A percentile compares a stretch with the other conserved stretches of the same genome.
phyloP scores from a whole-genome alignment of 1,140 invertebrate genomes.

The Euschistus heros region DNA sequence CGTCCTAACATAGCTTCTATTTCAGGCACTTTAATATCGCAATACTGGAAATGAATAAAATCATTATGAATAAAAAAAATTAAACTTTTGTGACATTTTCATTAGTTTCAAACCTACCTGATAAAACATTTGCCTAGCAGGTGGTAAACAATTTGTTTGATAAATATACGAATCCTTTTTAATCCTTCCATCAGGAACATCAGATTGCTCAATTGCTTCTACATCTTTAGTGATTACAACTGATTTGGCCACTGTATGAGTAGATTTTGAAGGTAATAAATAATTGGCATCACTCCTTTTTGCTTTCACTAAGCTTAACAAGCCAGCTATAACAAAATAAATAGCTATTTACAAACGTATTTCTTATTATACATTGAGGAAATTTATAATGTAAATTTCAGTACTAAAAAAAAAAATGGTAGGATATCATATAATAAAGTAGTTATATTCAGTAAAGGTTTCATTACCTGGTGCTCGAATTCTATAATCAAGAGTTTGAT shows the following conservation, averaged over 20 bases:
- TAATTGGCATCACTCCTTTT: constrained; percentile 45
- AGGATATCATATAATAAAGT: not conserved
- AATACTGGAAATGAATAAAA: constrained; percentile 48
- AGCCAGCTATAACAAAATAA: constrained; percentile 37
- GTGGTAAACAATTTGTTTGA: constrained; percentile 54
- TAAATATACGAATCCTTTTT: constrained; percentile 43
- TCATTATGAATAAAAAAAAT: not conserved
- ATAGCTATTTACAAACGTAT: not conserved
- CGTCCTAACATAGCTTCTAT: constrained; percentile 65
- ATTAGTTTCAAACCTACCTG: constrained; percentile 43
- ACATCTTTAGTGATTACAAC: constrained; percentile 35
- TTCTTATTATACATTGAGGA: not conserved
- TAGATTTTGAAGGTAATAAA: constrained; percentile 42
- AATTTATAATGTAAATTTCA: no score
- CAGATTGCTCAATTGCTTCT: constrained; percentile 1
- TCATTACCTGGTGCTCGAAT: constrained; percentile 52
- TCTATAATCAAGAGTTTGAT: constrained; percentile 80
- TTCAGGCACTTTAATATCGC: constrained; percentile 73
- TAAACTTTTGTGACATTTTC: not conserved
- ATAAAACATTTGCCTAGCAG: constrained; percentile 71
- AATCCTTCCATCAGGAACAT: constrained; percentile 28
- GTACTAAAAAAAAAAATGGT: not conserved
- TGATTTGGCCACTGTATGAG: constrained; percentile 35
- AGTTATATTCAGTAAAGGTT: not conserved
- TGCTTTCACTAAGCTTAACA: constrained; percentile 42